These are phyloP conservation scores for Mamestra configurata DNA, from an alignment of 1,140 invertebrate genomes.

Conservation along the genomic window DNA sequence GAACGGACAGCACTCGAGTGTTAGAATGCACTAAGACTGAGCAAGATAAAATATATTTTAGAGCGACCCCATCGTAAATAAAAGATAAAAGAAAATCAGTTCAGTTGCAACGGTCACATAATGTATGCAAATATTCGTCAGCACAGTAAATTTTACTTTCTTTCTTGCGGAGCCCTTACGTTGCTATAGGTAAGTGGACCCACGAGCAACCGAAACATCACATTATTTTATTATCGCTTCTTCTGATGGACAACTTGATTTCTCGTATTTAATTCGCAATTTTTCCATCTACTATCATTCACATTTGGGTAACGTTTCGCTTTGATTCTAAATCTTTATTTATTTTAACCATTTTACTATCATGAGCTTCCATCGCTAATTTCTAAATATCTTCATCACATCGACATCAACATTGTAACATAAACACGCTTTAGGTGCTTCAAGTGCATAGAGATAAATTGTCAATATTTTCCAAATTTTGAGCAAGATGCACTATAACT, in stretches of 20 bases:
- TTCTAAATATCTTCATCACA: slow-evolving; percentile 59
- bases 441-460: slow-evolving; percentile 21
- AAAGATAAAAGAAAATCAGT: slow-evolving; percentile 36
- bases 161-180: slow-evolving; percentile 88
- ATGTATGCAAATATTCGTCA: slow-evolving; percentile 75
- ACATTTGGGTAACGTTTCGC: slow-evolving; percentile 87
- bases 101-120: slow-evolving; percentile 62
- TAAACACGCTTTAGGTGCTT: slow-evolving; percentile 65
- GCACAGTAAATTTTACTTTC: slow-evolving; percentile 87
- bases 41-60: slow-evolving; percentile 23
- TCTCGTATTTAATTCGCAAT: slow-evolving; percentile 73
- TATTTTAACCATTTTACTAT: slow-evolving; percentile 69
- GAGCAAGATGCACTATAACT: slow-evolving; percentile 2
- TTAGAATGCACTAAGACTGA: slow-evolving; percentile 46
- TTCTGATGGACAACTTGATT: slow-evolving; percentile 61
- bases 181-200: slow-evolving; percentile 86
- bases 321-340: slow-evolving; percentile 81
- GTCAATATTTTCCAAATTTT: slow-evolving; percentile 30
- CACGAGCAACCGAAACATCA: slow-evolving; percentile 74
- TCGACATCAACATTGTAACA: slow-evolving; percentile 55
- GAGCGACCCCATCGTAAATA: slow-evolving; percentile 5
- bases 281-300: slow-evolving; percentile 73
- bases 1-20: slow-evolving; percentile 46
- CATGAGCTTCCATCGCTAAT: slow-evolving; percentile 74
- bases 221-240: slow-evolving; percentile 79